phyloP scores from a whole-genome alignment of 2,113 vertebrate genomes.

The Nicator chloris region DNA sequence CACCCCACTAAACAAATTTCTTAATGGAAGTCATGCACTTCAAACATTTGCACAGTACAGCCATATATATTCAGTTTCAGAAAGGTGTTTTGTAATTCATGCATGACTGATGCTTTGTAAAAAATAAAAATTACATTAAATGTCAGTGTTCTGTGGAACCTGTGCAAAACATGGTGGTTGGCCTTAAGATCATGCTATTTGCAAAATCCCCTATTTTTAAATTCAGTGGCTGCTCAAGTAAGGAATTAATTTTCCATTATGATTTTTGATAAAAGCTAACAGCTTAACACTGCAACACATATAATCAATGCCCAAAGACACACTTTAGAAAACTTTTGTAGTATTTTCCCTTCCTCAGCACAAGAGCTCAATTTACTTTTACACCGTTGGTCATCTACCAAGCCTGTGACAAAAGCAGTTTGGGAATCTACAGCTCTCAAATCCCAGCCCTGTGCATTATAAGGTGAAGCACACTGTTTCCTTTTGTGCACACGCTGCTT shows the following conservation, averaged over 20 bases:
- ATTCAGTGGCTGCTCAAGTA: neutral
- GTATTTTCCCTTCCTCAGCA: neutral
- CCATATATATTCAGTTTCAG: conserved; percentile 2
- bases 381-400: neutral
- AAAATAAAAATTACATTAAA: neutral
- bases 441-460: neutral
- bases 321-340: neutral
- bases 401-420: neutral
- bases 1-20: neutral
- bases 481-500: neutral
- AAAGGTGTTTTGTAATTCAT: neutral
- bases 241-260: neutral
- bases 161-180: neutral
- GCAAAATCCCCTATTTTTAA: neutral
- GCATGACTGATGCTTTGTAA: neutral
- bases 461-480: neutral
- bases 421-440: neutral
- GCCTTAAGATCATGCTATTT: neutral
- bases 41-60: neutral
- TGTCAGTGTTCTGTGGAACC: neutral
- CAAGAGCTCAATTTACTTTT: neutral
- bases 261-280: neutral
- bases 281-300: neutral
- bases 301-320: neutral
- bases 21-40: neutral